Evolutionary conservation across 2,888 invertebrate species (phyloP).

Genomic region (Scaptomyza cyrtandrae): DNA sequence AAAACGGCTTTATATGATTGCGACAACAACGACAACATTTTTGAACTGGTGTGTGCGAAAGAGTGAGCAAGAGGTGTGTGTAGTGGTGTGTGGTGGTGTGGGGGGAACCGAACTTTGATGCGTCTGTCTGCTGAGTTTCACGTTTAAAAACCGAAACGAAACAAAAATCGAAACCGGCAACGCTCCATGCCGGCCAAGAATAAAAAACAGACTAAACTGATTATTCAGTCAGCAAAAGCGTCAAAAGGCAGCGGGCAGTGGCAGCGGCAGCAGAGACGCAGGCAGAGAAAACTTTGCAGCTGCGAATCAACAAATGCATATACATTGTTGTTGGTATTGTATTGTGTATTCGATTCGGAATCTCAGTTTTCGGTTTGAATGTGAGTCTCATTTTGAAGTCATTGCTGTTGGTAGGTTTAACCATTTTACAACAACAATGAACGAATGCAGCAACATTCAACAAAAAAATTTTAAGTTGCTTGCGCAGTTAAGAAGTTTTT

Average conservation of each 20-base stretch:
- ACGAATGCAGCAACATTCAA: conserved; percentile 12
- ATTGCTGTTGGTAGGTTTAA: conserved; percentile 32
- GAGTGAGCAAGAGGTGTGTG: neutral
- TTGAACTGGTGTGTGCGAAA: neutral
- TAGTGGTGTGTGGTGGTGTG: neutral
- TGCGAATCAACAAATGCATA: conserved; percentile 6
- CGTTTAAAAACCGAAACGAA: conserved; percentile 20
- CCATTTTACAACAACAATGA: conserved; percentile 8
- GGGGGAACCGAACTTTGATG: conserved; percentile 36
- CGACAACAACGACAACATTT: conserved; percentile 59
- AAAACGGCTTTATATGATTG: conserved; percentile 64
- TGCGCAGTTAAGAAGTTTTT: conserved; percentile 52
- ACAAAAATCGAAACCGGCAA: conserved; percentile 40
- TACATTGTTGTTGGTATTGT: conserved; percentile 9
- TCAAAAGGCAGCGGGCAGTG: conserved; percentile 28
- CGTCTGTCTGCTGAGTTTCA: conserved; percentile 22
- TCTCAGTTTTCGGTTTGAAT: conserved; percentile 37
- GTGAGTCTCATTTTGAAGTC: conserved; percentile 45
- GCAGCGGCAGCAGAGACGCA: neutral
- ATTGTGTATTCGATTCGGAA: conserved; percentile 26
- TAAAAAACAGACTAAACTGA: conserved; percentile 77
- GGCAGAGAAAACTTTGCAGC: conserved; percentile 15
- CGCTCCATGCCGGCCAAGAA: conserved; percentile 75
- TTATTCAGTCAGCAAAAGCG: conserved; percentile 50
- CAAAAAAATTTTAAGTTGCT: conserved; percentile 41